These are phyloP conservation scores for Cephus spinipes DNA, from an alignment of 2,888 invertebrate species.

Conservation along the genomic window DNA sequence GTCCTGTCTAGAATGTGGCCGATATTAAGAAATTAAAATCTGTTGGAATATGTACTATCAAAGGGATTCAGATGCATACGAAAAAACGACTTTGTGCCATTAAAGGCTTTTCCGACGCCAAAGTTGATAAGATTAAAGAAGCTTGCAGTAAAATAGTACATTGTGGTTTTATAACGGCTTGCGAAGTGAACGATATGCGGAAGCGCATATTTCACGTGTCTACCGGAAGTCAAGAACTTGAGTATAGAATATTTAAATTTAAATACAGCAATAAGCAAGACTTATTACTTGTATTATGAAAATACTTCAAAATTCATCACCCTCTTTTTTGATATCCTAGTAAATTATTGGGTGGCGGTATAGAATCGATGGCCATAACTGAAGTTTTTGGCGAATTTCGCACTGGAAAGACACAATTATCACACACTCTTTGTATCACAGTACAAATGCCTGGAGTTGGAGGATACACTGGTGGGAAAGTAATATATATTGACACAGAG, in stretches of 20 bases:
- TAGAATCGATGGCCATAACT: conserved; percentile 87
- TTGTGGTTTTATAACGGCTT: conserved; percentile 79
- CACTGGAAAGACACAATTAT: conserved; percentile 84
- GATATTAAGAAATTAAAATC: conserved; percentile 83
- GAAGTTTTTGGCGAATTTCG: conserved; percentile 88
- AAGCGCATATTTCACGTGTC: conserved; percentile 79
- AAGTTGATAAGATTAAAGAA: conserved; percentile 85
- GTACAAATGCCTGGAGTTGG: conserved; percentile 76
- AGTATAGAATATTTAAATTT: conserved; percentile 68
- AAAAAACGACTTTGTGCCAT: conserved; percentile 78
- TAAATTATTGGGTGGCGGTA: conserved; percentile 80
- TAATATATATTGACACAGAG: conserved; percentile 85
- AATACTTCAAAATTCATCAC: conserved; percentile 10
- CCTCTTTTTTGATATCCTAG: conserved; percentile 64
- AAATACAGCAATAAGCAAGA: conserved; percentile 1
- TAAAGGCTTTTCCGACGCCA: conserved; percentile 82
- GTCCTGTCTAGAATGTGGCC: conserved; percentile 69
- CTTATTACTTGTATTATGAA: conserved; percentile 9
- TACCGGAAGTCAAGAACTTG: conserved; percentile 76
- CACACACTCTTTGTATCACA: conserved; percentile 84
- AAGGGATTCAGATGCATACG: conserved; percentile 85
- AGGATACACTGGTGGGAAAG: conserved; percentile 80
- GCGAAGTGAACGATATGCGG: conserved; percentile 79
- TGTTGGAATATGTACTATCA: conserved; percentile 83
- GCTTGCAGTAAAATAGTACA: conserved; percentile 76